Evolutionary conservation across 2,888 invertebrate genomes (phyloP), one percentile per base, ranked within the genome.

Genomic region (Meteorus colon): DNA sequence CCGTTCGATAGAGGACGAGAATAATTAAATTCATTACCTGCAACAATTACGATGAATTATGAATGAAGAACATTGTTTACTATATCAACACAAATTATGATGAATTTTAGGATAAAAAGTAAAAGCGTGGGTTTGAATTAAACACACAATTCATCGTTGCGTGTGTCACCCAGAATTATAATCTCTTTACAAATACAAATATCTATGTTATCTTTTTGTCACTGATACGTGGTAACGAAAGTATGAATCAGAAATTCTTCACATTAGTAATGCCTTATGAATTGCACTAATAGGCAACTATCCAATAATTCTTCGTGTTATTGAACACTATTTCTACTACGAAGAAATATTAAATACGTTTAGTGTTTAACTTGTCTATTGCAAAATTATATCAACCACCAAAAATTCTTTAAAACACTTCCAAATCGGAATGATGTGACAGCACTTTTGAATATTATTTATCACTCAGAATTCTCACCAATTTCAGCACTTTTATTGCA

Each of bases 11-110:
- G 10, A 96, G 90, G 75, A 96, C 93, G 70, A 96, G 86, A 82
- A 96, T 93, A 16, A 96, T 93, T 80, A 96, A 91, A 90, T 96
- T 96, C 71, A 96, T 86, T n/a, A 96, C 92, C 96, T 96, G 90
- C 48, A 91, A 91, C 77, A 62, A 62, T 62, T 29, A 14, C 5
- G 12, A 6, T 12, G 27, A 6, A 19, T 31, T 34, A 19, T 60
- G 24, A 59, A 12, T 41, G n/a, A 67, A 45, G 12, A 31, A 60
- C 16, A 62, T 29, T 63, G 12, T 34, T 68, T 19, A 19, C n/a
- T 14, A n/a, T 34, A 19, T 37, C 4, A 59, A 70, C 10, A 31
- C 59, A 59, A 31, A 24, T 68, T 8, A 34, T 63, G 24, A 59
- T 51, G 27, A 45, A 34, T 37, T 59, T 12, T n/a, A n/a, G 45